phyloP scores from a whole-genome alignment of 1,140 invertebrate genomes.

The Acromyrmex charruanus region DNA sequence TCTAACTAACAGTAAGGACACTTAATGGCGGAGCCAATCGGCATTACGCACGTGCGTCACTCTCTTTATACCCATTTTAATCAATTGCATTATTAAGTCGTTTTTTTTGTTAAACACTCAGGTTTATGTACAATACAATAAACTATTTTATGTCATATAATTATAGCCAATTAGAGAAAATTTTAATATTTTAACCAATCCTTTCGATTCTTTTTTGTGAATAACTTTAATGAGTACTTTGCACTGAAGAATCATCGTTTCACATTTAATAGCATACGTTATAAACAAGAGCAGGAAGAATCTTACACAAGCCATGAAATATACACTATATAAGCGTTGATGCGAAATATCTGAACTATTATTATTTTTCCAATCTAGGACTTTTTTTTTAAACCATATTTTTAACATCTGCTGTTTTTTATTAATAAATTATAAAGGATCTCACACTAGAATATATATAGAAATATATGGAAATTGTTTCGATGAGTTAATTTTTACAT shows the following conservation, averaged over 20 bases:
- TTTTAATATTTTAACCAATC: slow-evolving; percentile 26
- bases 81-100: background rate
- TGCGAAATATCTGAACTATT: background rate
- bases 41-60: too few relatives aligned
- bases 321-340: background rate
- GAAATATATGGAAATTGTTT: too few relatives aligned
- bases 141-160: slow-evolving; percentile 27
- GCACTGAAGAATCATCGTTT: background rate
- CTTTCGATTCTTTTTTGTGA: background rate
- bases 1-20: too few relatives aligned
- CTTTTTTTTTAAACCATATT: background rate
- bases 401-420: background rate
- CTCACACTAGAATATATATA: too few relatives aligned
- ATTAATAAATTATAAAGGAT: background rate
- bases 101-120: slow-evolving; percentile 14
- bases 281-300: background rate
- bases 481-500: too few relatives aligned
- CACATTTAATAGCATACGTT: background rate
- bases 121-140: background rate
- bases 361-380: background rate
- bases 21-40: too few relatives aligned
- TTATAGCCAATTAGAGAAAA: slow-evolving; percentile 6
- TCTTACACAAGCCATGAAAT: background rate
- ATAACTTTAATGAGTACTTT: slow-evolving; percentile 13
- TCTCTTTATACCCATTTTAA: too few relatives aligned